These are phyloP conservation scores for Trogon surrucura DNA, from an alignment of 2,113 vertebrate genomes.

Conservation along the genomic window DNA sequence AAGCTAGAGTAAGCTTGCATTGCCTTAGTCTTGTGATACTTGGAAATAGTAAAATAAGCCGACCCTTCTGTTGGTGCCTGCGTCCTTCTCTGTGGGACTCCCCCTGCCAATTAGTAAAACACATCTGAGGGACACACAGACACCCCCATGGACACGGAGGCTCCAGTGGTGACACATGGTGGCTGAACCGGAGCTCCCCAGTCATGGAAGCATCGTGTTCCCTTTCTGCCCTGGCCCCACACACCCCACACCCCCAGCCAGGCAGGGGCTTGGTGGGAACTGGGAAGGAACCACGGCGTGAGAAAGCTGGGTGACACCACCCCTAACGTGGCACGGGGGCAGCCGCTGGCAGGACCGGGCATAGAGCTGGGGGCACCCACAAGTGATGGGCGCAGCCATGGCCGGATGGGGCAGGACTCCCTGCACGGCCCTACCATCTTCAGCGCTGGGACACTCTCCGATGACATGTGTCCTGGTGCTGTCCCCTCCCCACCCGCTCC, in stretches of 20 bases:
- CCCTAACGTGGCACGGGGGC: neutral
- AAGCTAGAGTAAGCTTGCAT: no score
- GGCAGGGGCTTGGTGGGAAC: neutral
- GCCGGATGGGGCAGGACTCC: neutral
- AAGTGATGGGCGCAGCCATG: neutral
- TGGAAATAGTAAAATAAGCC: no score
- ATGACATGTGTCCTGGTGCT: fast-evolving
- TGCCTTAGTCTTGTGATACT: no score
- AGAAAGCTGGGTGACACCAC: no score
- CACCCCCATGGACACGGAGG: no score
- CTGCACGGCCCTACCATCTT: no score
- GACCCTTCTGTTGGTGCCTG: no score
- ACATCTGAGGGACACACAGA: neutral
- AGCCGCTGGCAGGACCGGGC: neutral
- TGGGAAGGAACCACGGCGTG: fast-evolving
- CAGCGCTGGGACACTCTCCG: neutral
- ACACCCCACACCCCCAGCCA: fast-evolving
- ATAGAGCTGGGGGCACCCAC: fast-evolving
- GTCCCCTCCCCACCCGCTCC: neutral
- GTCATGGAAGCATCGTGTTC: fast-evolving
- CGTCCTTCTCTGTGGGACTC: no score
- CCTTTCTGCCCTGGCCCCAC: neutral
- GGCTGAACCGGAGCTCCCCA: fast-evolving
- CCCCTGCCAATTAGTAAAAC: no score
- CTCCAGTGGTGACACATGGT: neutral